These are phyloP conservation scores for Chalcosyrphus nemorum DNA, from an alignment of 2,888 invertebrate species.

Conservation along the genomic window DNA sequence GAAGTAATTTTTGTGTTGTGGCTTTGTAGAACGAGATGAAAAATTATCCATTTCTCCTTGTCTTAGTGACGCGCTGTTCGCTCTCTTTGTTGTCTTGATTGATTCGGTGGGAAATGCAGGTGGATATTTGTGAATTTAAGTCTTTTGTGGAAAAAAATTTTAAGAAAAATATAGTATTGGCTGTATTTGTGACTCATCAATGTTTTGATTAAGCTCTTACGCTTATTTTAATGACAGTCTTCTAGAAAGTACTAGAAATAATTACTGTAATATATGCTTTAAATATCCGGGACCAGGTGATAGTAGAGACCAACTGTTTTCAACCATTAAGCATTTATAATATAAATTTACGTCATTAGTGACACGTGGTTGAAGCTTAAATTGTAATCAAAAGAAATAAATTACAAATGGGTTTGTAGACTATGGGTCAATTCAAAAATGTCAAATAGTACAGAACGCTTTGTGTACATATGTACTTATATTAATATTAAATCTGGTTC, in stretches of 20 bases:
- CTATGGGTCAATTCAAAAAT: too few species aligned
- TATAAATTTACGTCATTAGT: background rate
- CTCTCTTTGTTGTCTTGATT: slow-evolving; percentile 43
- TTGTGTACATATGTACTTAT: too few species aligned
- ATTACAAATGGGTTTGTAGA: too few species aligned
- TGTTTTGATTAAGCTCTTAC: slow-evolving; percentile 31
- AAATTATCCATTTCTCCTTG: slow-evolving; percentile 45
- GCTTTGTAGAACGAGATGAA: slow-evolving; percentile 35
- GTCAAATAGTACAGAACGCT: too few species aligned
- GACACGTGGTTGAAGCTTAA: background rate
- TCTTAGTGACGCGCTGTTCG: background rate
- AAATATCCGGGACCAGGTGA: background rate
- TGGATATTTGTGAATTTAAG: slow-evolving; percentile 32
- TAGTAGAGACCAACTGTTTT: background rate
- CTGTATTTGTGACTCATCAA: background rate
- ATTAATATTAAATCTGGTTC: too few species aligned
- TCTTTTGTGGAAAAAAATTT: slow-evolving; percentile 18
- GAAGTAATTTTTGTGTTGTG: slow-evolving; percentile 18
- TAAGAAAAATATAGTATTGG: background rate
- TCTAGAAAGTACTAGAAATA: background rate
- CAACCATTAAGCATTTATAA: background rate
- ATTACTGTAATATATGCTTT: slow-evolving; percentile 1
- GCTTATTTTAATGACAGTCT: slow-evolving; percentile 18
- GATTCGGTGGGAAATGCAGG: slow-evolving; percentile 40
- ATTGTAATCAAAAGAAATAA: background rate